Evolutionary conservation across 2,113 vertebrate species (phyloP), one percentile per base, ranked within the genome.

Genomic region (Cichladusa arquata): DNA sequence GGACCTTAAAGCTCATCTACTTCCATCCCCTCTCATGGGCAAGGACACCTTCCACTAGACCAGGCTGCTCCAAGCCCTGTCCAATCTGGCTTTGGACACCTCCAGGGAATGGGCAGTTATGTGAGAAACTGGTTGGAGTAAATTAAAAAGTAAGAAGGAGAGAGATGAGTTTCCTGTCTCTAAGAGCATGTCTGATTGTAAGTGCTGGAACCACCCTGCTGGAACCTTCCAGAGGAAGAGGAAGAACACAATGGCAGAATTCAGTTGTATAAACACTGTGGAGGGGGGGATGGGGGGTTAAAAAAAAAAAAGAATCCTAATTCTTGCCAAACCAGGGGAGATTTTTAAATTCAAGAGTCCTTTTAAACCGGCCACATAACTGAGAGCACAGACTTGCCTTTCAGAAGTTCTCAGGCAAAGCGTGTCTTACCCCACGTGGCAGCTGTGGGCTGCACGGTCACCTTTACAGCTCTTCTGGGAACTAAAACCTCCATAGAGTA

Each of bases 381-480:
- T 54, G 51, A 74, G 48, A 44, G 9, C 44, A 38, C 18, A 81
- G 36, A 28, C 1, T 14, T 38, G 66, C 29, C 67, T 38, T 50
- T 33, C 38, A 16, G 23, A 74, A 60, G 40, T 10, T 57, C n/a
- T 38, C 3, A 2, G 53, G 66, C 8, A 53, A 53, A 71, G 58
- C 0, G 0, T 23, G 6, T 19, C 44, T 12, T 8, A 19, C 9
- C 36, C 22, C 45, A 14, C 0, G 0, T 4, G 29, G 29, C 26
- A 53, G 40, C 47, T 36, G 8, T 9, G 29, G 31, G 64, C 45
- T 72, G 57, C 24, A 10, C 0, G 0, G 18, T 5, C 3, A 12
- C 64, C 51, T 38, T 29, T 45, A 29, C 10, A 3, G 12, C 40
- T 47, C 16, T 17, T 40, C 17, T 47, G 74, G 51, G 38, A 65